Conservation (phyloP, 2,113 vertebrate genomes). For the Catharus bicknelli region DNA sequence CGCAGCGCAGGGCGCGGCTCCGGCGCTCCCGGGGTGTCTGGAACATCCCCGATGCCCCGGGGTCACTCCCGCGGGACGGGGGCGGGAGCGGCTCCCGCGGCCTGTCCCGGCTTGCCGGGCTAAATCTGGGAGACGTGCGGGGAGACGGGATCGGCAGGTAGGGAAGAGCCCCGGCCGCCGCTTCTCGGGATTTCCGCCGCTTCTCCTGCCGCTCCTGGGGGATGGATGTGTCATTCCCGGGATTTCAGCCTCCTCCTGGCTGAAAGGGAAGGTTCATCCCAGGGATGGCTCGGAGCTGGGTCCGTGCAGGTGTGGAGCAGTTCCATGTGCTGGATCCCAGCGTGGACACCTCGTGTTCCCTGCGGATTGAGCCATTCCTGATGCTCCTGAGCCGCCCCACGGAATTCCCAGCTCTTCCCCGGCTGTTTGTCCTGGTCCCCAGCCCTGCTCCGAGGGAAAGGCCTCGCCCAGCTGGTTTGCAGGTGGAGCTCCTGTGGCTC, state of each 20-base stretch:
- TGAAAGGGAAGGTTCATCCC: neutral
- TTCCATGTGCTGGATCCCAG: accelerated
- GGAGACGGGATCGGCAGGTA: neutral
- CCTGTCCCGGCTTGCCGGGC: neutral
- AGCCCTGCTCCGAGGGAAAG: neutral
- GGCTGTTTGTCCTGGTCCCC: neutral
- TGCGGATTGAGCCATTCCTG: neutral
- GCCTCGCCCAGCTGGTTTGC: neutral
- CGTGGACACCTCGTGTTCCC: accelerated
- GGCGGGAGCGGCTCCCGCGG: neutral
- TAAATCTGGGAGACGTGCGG: neutral
- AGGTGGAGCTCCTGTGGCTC: neutral
- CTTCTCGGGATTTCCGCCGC: neutral
- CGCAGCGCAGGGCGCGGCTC: neutral
- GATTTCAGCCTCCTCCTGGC: neutral
- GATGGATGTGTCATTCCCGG: neutral
- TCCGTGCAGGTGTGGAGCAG: neutral
- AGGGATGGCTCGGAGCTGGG: no score
- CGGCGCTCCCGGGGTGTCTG: neutral
- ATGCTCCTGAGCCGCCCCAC: neutral
- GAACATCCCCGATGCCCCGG: neutral
- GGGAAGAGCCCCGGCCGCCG: neutral
- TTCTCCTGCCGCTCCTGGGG: no score
- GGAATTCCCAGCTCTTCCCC: neutral
- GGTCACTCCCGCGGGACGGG: neutral